Evolutionary conservation across 2,888 invertebrate genomes (phyloP).

Genomic region (Microchrysa polita): DNA sequence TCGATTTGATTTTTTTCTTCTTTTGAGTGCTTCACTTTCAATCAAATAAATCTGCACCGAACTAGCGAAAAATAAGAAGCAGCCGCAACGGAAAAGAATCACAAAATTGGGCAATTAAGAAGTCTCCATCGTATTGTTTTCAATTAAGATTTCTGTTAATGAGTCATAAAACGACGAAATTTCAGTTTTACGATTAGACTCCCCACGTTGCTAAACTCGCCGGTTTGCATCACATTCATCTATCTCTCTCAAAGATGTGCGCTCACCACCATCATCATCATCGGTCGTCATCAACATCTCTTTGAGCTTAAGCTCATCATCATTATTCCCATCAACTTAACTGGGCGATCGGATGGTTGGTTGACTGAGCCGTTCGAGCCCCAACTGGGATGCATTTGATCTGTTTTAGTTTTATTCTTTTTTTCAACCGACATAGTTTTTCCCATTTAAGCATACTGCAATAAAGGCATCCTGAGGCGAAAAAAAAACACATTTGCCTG

Average conservation of each 20-base stretch:
- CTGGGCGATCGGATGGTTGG: too few relatives aligned
- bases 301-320: not conserved
- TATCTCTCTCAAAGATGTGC: not conserved
- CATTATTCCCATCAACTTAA: not conserved
- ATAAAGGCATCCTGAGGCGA: conserved; percentile 3
- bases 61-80: not conserved
- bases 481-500: not conserved
- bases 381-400: not conserved
- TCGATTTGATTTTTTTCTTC: conserved; percentile 1
- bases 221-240: conserved; percentile 1
- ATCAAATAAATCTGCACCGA: conserved; percentile 33
- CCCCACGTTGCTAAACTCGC: conserved; percentile 36
- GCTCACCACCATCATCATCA: conserved; percentile 15
- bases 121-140: conserved; percentile 50
- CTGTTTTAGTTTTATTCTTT: too few relatives aligned
- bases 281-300: not conserved
- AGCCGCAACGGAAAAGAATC: conserved; percentile 16
- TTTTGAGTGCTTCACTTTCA: not conserved
- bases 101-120: conserved; percentile 37
- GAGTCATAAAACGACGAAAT: conserved; percentile 51
- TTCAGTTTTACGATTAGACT: conserved; percentile 46
- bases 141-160: conserved; percentile 52
- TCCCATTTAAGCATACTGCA: not conserved
- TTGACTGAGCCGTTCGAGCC: not conserved
- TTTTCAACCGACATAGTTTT: not conserved